Evolutionary conservation across 1,140 invertebrate genomes (phyloP), one percentile per base, ranked within the genome.

Genomic region (Rhagoletis zephyria): DNA sequence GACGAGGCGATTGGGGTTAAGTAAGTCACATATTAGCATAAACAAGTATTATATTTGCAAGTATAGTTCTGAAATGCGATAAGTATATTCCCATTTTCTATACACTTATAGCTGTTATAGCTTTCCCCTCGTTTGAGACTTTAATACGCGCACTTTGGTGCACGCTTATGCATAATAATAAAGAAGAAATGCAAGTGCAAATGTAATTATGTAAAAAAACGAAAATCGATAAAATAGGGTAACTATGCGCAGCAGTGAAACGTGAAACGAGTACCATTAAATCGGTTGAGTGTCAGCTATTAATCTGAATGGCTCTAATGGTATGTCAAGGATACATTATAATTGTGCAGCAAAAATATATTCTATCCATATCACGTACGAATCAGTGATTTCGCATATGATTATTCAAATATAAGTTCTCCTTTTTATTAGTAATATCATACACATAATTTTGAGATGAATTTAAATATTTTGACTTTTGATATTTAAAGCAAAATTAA

Each of bases 11-110:
- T 81, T 81, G 51, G 74, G 74, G 74, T 81, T 81, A 81, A 81
- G 74, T 81, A 81, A 81, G 74, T 56, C 74, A 56, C 74, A 81
- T 56, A 81, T 81, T 81, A 81, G 74, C 74, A 81, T 81, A 59
- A 81, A 56, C 16, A 81, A 56, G 48, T 81, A 81, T 81, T 19
- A 9, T 56, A 81, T 81, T 81, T 81, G 74, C 74, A 77, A 77
- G 70, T n/a, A 63, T 63, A 12, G 61, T 63, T 63, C 16, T n/a
- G 16, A 63, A 56, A 10, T 56, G 51, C 5, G 10, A 56, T 30
- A 30, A 30, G 30, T 63, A 14, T 63, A 4, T 63, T 63, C n/a
- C 61, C n/a, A 63, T 63, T 4, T 30, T 30, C 30, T 30, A 48
- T 56, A 5, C 19, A n/a, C 40, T 6, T 4, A 5, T 12, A 81